These are phyloP conservation scores for Globia sparganii DNA, from an alignment of 2,888 invertebrate genomes.

Conservation along the genomic window DNA sequence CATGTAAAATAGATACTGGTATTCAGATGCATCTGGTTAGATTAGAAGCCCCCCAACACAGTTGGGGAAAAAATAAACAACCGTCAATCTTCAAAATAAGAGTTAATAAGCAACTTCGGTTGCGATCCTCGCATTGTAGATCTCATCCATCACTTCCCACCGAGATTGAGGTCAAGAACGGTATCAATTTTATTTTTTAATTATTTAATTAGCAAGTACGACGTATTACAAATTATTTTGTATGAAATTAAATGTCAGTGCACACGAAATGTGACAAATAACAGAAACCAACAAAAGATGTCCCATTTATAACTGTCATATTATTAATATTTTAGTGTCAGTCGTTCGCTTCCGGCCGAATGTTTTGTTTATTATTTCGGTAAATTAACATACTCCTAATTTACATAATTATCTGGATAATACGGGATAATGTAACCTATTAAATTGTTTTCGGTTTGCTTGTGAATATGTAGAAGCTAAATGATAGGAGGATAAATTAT, in stretches of 20 bases:
- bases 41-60: too few relatives aligned
- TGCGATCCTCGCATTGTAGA: background rate
- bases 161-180: constrained; percentile 3
- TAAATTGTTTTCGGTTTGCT: constrained; percentile 28
- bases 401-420: constrained; percentile 54
- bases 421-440: constrained; percentile 49
- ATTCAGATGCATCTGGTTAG: too few relatives aligned
- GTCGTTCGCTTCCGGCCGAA: constrained; percentile 36
- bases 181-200: too few relatives aligned
- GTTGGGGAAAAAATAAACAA: background rate
- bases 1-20: too few relatives aligned
- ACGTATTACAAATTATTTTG: background rate
- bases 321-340: constrained; percentile 44
- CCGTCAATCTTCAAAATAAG: background rate
- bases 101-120: background rate
- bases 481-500: constrained; percentile 18
- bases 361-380: constrained; percentile 30
- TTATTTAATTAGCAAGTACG: background rate
- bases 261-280: constrained; percentile 16
- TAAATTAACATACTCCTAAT: constrained; percentile 53
- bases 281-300: constrained; percentile 39
- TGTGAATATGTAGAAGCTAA: constrained; percentile 29
- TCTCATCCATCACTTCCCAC: background rate
- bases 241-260: constrained; percentile 20
- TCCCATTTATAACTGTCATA: constrained; percentile 30